Evolutionary conservation across 1,140 invertebrate genomes (phyloP), one percentile per base, ranked within the genome.

Genomic region (Polyergus mexicanus): DNA sequence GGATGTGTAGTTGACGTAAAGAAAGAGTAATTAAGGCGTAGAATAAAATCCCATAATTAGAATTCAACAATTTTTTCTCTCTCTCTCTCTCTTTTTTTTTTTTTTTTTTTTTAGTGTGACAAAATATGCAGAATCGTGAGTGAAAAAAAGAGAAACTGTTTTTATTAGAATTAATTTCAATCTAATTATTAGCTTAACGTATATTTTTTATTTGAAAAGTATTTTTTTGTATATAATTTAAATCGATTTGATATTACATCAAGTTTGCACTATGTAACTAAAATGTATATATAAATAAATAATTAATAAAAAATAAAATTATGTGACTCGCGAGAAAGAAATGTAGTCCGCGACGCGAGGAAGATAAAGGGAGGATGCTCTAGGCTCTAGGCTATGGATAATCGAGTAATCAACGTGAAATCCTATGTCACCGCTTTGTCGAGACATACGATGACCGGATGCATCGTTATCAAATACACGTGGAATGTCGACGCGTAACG

Each of bases 401-500:
- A 75, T 78, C 76, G 51, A 5, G 54, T 56, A 58, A 86, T 86
- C 38, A 71, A 41, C 16, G 38, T 28, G 22, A 41, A 65, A 41
- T 3, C 35, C n/a, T 76, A n/a, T 3, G 63, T 32, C 28, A 28
- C 3, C 13, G 66, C 58, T 87, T 72, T 69, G 72, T 72, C 74
- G 56, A 62, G 38, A 58, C 38, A 11, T 32, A 13, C 51, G 54
- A 25, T 35, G 56, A n/a, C 22, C 32, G 22, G 22, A 19, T 47
- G 65, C 66, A 32, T 74, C 68, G 85, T 83, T 62, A 83, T 38
- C 32, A 65, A 84, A 62, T n/a, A 35, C 25, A n/a, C 71, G 35
- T 66, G 63, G 32, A 75, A 81, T 69, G 76, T 87, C 63, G 71
- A 84, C 25, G 63, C 63, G 69, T 38, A 28, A 54, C 47, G 54